These are phyloP conservation scores for Petrosia ficiformis DNA, from an alignment of 37 sponge, comb jelly and placozoan species.

Conservation along the genomic window DNA sequence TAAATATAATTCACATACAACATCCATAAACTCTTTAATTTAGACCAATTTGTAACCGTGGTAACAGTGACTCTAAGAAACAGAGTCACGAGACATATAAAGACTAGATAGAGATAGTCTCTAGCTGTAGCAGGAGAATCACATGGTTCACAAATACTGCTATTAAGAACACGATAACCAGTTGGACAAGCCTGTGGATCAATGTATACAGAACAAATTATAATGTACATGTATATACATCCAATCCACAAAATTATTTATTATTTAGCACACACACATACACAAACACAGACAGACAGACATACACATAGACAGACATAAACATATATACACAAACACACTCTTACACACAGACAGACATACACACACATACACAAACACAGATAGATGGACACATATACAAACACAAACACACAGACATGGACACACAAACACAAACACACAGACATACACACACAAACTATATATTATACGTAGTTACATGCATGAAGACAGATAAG, in stretches of 20 bases:
- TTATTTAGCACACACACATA: neutral
- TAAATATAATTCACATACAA: neutral
- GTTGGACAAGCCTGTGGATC: constrained; percentile 30
- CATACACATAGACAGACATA: too few species aligned
- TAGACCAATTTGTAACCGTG: neutral
- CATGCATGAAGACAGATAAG: too few species aligned
- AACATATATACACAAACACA: too few species aligned
- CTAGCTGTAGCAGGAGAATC: constrained; percentile 9
- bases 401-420: too few species aligned
- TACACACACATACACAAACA: too few species aligned
- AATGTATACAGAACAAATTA: neutral
- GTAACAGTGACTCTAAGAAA: constrained; percentile 6
- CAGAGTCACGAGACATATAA: constrained; percentile 19
- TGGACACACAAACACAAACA: too few species aligned
- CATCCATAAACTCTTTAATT: neutral
- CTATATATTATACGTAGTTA: neutral
- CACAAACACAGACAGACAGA: neutral
- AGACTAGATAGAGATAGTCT: constrained; percentile 47
- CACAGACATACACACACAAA: too few species aligned
- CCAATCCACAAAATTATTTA: neutral
- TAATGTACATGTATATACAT: neutral
- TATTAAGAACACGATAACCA: constrained; percentile 6
- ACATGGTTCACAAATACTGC: constrained; percentile 26
- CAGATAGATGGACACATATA: too few species aligned
- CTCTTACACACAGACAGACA: too few species aligned